A percentile compares a stretch with the other conserved stretches of the same genome.
Conservation (phyloP, 2,113 vertebrate genomes). For the Xiphophorus hellerii region DNA sequence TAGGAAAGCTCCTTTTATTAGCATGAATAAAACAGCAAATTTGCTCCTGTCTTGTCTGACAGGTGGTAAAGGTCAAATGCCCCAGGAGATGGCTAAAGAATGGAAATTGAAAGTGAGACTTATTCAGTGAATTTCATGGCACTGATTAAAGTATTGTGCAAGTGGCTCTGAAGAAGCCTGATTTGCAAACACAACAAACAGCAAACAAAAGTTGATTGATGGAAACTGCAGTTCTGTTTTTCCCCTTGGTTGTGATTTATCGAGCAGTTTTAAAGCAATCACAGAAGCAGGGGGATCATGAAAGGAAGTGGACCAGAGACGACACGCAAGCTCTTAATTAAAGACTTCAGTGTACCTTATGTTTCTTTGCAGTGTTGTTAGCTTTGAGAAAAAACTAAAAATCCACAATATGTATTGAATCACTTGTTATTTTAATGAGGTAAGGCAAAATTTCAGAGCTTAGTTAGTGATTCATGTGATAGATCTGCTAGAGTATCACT, state of each 20-base stretch:
- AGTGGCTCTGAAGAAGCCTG: not conserved
- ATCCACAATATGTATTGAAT: not conserved
- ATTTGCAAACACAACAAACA: not conserved
- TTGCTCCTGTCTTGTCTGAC: constrained; percentile 3
- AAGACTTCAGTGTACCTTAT: not conserved
- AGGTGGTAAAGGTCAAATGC: constrained; percentile 10
- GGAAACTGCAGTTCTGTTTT: not conserved
- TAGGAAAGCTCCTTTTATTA: not conserved
- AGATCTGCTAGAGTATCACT: not conserved
- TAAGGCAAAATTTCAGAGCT: not conserved
- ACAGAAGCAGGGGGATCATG: not conserved
- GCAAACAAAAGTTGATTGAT: constrained; percentile 5
- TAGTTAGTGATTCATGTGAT: not conserved
- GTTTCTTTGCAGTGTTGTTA: not conserved
- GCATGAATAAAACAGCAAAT: not conserved
- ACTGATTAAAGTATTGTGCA: not conserved
- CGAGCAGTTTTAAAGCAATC: constrained; percentile 3
- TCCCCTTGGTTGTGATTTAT: constrained; percentile 10
- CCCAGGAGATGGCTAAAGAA: not conserved
- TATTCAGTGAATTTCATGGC: not conserved
- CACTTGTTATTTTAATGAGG: not conserved
- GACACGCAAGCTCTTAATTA: not conserved
- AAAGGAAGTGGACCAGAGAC: not conserved
- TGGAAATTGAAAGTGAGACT: not conserved
- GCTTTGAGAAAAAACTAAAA: not conserved